Base-by-base conservation (phyloP, 2,797 vertebrate species). In the Oreonectes daqikongensis region DNA sequence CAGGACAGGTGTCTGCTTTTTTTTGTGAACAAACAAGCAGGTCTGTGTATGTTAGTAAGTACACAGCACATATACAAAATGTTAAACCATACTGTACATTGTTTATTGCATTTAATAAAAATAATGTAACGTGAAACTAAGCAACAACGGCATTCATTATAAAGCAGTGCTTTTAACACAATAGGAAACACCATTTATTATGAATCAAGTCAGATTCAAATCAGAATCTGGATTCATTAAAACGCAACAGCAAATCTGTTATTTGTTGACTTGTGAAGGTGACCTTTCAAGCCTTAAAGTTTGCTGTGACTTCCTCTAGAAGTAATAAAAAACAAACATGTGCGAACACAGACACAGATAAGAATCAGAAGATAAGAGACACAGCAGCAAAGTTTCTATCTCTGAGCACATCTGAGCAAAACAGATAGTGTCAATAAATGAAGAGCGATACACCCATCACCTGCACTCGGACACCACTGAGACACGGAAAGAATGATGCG, bases 1-100 rank as follows among this genome's bases (percentile, higher is more conserved):
- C 82, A 88, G 88, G 87, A 86, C 88, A 89, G 88, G 87, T 89
- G 88, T 87, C 86, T 87, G 79, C 88, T 88, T 89, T 53, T 73
- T 76, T 88, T 84, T 81, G 71, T 84, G 84, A 84, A 42, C 2
- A 35, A 71, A n/a, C 59, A 70, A 75, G 9, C 17, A 11, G 48
- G 20, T 18, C 42, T 32, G 12, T 44, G 24, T 28, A 24, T 30
- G 26, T 2, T n/a, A 24, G 1, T 10, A 38, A 18, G 59, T 11
- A 73, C 48, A 44, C 4, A 26, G 11, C 15, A 53, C 42, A 57
- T 28, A 12, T 1, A 9, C 22, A 65, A 1, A 35, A 24, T 53
- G 22, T n/a, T 50, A 18, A 1, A 50, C n/a, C 0, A 50, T 7
- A 8, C n/a, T n/a, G n/a, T n/a, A n/a, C n/a, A n/a, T n/a, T n/a